Evolutionary conservation across 2,113 vertebrate species (phyloP).

Genomic region (Patagioenas fasciata): DNA sequence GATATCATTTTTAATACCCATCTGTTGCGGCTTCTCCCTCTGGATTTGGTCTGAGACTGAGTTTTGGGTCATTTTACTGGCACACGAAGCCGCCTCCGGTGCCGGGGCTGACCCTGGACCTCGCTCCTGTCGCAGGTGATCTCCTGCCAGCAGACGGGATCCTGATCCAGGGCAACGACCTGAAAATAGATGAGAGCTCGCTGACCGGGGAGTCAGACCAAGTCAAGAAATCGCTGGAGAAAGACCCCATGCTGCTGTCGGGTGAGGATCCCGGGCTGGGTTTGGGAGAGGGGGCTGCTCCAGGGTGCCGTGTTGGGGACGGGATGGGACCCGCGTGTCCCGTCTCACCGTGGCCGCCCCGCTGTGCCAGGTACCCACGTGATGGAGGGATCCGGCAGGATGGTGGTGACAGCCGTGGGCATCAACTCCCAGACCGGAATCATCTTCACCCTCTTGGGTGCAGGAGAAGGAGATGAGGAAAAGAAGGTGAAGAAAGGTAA

Average conservation of each 20-base stretch:
- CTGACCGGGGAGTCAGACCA: constrained; percentile 96
- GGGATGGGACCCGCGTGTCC: background rate
- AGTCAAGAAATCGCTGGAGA: constrained; percentile 90
- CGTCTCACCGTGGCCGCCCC: background rate
- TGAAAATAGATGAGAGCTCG: constrained; percentile 97
- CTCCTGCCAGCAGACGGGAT: constrained; percentile 93
- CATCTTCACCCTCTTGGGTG: constrained; percentile 94
- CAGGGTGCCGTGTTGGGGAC: rapidly evolving
- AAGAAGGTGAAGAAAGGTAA: constrained; percentile 98
- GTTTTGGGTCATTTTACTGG: background rate
- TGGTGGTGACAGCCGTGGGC: constrained; percentile 93
- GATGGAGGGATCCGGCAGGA: constrained; percentile 97
- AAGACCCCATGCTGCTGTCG: constrained; percentile 95
- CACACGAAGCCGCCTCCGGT: background rate
- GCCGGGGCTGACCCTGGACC: background rate
- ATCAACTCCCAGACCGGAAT: constrained; percentile 97
- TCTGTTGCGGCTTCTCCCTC: background rate
- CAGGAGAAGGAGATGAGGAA: constrained; percentile 84
- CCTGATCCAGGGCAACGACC: constrained; percentile 95
- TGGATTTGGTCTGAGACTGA: background rate
- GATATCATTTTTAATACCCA: background rate
- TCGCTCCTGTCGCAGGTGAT: constrained; percentile 79
- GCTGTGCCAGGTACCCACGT: constrained; percentile 88
- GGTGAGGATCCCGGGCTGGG: constrained; percentile 71
- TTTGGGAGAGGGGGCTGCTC: background rate